These are phyloP conservation scores for Protobothrops mucrosquamatus DNA, from an alignment of 2,113 vertebrate genomes.

Conservation along the genomic window DNA sequence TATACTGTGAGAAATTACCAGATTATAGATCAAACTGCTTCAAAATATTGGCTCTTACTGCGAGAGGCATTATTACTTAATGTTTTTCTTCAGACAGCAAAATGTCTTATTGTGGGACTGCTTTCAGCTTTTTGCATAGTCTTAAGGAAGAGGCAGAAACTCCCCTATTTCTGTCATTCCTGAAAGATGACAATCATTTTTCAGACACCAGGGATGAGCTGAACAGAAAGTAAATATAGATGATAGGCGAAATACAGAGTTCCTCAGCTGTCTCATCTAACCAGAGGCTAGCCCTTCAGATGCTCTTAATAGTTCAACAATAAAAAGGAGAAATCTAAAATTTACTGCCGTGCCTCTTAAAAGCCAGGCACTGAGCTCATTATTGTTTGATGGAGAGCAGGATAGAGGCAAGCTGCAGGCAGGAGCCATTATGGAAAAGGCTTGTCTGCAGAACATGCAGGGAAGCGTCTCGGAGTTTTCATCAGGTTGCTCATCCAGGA, in stretches of 20 bases:
- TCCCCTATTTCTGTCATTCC: constrained; percentile 25
- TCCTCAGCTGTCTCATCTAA: background rate
- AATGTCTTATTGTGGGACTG: background rate
- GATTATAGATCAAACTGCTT: background rate
- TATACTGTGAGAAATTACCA: background rate
- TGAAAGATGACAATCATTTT: constrained; percentile 41
- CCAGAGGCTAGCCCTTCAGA: constrained; percentile 37
- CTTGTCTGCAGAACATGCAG: background rate
- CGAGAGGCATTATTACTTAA: accelerated
- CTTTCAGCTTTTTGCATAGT: background rate
- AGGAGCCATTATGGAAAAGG: background rate
- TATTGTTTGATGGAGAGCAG: background rate
- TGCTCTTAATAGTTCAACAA: constrained; percentile 6
- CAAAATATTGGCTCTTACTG: background rate
- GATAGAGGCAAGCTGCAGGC: background rate
- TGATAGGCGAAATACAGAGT: constrained; percentile 35
- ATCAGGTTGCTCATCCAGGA: background rate
- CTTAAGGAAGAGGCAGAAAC: constrained; percentile 17
- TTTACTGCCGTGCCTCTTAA: background rate
- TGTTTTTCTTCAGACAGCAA: background rate
- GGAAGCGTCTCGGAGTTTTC: background rate
- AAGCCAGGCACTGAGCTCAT: background rate
- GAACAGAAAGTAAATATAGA: constrained; percentile 29
- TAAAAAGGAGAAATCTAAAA: background rate
- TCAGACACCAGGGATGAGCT: constrained; percentile 22